Base-by-base conservation (phyloP, 2,113 vertebrate species). In the Pampusana beccarii region DNA sequence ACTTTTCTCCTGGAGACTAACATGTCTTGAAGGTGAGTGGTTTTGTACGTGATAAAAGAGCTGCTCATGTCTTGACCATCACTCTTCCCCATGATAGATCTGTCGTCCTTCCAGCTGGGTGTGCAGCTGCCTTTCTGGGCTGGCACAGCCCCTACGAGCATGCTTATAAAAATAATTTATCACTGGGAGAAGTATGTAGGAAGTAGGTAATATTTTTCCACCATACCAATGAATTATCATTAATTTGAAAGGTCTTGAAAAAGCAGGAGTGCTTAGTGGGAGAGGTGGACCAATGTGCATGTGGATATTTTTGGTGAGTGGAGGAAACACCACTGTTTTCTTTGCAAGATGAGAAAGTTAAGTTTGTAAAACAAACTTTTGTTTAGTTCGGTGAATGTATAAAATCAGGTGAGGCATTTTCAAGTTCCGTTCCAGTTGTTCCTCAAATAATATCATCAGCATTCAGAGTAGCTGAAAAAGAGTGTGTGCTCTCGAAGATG, bases 1-100 rank as follows among this genome's bases (percentile, higher is more conserved):
- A 2, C 53, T 69, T 69, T 61, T 44, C 56, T 89, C 0, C 78
- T 64, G 95, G 96, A 83, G 65, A 65, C 78, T 36, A 71, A 34
- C 36, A 7, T 84, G 86, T 81, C 86, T 65, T 96, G 90, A 97
- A 82, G 96, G 97, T 97, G 94, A 96, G 96, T 80, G 48, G 16
- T 75, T 82, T 88, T 58, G n/a, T 77, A 2, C 48, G 62, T 62
- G 72, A 66, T 24, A 65, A 38, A 53, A 75, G 80, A 84, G n/a
- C 57, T 88, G 36, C 58, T 20, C 1, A 2, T 28, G 48, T 13
- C 17, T 40, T 64, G 75, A 66, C 58, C 12, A 24, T 73, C 29
- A 36, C 26, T n/a, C 53, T 90, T 40, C 48, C 51, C 51, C 70
- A 66, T 70, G 71, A 15, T 11, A 54, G 53, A 53, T 15, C 33